These are phyloP conservation scores for Monopis laevigella DNA, from an alignment of 2,888 invertebrate species.

Conservation along the genomic window DNA sequence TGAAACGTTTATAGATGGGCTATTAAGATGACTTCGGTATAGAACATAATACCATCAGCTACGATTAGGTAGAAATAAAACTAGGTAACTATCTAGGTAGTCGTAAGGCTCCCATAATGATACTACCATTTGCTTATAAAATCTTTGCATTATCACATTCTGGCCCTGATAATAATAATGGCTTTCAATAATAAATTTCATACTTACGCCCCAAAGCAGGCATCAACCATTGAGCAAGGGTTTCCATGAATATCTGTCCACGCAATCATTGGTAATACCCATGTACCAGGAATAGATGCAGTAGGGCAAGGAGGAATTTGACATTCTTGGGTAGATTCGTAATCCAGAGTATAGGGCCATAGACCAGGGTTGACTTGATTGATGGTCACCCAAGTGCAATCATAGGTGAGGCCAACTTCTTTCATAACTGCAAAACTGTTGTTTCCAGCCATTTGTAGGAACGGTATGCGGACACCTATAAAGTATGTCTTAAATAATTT, in stretches of 20 bases:
- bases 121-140: too few relatives aligned
- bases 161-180: too few relatives aligned
- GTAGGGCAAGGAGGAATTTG: constrained; percentile 64
- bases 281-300: constrained; percentile 66
- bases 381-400: constrained; percentile 69
- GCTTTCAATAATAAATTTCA: neutral
- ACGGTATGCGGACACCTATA: constrained; percentile 61
- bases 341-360: constrained; percentile 78
- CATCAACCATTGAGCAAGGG: constrained; percentile 67
- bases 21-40: too few relatives aligned
- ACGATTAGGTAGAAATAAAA: too few relatives aligned
- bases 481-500: constrained; percentile 13
- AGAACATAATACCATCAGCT: too few relatives aligned
- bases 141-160: too few relatives aligned
- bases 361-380: constrained; percentile 43
- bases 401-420: constrained; percentile 62
- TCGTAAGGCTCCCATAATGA: too few relatives aligned
- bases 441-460: constrained; percentile 67
- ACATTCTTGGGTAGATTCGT: constrained; percentile 64
- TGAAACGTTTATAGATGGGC: too few relatives aligned
- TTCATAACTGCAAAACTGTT: constrained; percentile 64
- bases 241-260: constrained; percentile 49
- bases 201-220: constrained; percentile 36
- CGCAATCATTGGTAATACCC: constrained; percentile 73
- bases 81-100: too few relatives aligned